Evolutionary conservation across 1,140 invertebrate genomes (phyloP), one percentile per base, ranked within the genome.

Genomic region (Penaeus japonicus): DNA sequence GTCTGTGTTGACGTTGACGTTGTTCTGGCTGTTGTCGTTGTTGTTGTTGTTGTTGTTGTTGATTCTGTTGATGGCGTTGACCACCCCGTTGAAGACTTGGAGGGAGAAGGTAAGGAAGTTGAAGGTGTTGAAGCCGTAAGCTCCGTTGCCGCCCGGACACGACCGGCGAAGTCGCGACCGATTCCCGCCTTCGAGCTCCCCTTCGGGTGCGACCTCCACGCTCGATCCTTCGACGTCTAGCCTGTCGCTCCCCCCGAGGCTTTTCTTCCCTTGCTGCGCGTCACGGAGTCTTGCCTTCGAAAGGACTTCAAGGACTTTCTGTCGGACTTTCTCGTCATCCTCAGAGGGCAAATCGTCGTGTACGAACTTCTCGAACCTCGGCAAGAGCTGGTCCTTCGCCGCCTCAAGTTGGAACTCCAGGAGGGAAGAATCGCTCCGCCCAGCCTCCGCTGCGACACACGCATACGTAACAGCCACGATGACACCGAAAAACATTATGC

Each of bases 11-110:
- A 80, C 65, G 35, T 59, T 84, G 53, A 90, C 35, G 81, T 55
- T 89, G 73, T 90, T 89, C 73, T 85, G 84, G 89, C 77, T 90
- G 82, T 87, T 90, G 73, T 89, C 70, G 81, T 89, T 89, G 82
- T 90, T 90, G 87, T 90, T 90, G 75, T 87, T 85, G 57, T 90
- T 90, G 89, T 90, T 90, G 65, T 90, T 90, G 73, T 90, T 90
- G 47, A 90, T 90, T 73, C 70, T 73, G 88, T 90, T 90, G 88
- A 87, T 65, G 39, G 79, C 87, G 87, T 90, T 90, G 82, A 87
- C 54, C 10, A 90, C 87, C 12, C 73, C 89, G 84, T 90, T 90
- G 81, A 90, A 87, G 15, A 85, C 85, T 27, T 89, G 82, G 27
- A 90, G 47, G 20, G 77, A 39, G 75, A 90, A 90, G 39, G 89